A percentile compares a stretch with the other conserved stretches of the same genome.
phyloP scores from a whole-genome alignment of 1,140 invertebrate genomes.

The Lutraria rhynchaena region DNA sequence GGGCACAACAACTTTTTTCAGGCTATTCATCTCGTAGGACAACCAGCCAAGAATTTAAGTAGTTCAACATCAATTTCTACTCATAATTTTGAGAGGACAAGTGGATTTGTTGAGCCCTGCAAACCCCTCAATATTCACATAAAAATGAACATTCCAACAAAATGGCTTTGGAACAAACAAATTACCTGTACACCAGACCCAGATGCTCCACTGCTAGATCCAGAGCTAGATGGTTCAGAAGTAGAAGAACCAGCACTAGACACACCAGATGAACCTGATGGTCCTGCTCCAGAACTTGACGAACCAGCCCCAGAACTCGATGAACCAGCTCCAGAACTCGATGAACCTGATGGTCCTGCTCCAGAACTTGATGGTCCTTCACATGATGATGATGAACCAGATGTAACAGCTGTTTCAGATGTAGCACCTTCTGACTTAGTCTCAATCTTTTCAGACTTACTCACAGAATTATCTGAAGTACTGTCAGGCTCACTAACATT shows the following conservation, averaged over 20 bases:
- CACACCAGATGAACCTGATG: background rate
- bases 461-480: constrained; percentile 6
- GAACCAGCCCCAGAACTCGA: background rate
- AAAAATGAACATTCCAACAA: too few species aligned
- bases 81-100: too few species aligned
- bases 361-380: constrained; percentile 1
- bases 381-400: background rate
- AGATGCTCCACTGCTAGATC: constrained; percentile 51
- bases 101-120: too few species aligned
- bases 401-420: background rate
- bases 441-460: background rate
- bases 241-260: background rate
- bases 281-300: constrained; percentile 12
- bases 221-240: constrained; percentile 65
- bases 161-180: too few species aligned
- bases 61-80: too few species aligned
- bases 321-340: background rate
- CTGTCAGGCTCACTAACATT: constrained; percentile 34
- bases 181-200: constrained; percentile 42
- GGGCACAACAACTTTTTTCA: too few species aligned
- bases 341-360: constrained; percentile 16
- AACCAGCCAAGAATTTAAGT: too few species aligned
- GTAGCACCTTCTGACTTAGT: background rate
- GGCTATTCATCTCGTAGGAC: too few species aligned
- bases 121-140: too few species aligned